phyloP scores from a whole-genome alignment of 2,113 vertebrate genomes.

The Calidris pugnax region DNA sequence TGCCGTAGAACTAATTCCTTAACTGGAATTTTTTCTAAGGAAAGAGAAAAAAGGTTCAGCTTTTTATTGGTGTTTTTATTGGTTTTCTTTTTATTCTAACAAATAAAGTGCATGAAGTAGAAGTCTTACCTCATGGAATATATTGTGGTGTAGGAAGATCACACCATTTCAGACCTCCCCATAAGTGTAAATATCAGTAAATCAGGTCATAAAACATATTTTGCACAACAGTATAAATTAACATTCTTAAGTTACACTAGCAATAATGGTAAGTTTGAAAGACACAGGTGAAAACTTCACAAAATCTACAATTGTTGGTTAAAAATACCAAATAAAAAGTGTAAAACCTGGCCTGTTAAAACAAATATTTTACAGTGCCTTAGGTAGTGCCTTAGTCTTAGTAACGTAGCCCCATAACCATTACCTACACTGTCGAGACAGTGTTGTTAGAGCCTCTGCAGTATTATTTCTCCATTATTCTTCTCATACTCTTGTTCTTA shows the following conservation, averaged over 20 bases:
- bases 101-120: not conserved
- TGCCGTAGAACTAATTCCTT: not conserved
- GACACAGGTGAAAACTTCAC: not conserved
- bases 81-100: not conserved
- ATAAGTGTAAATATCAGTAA: not conserved
- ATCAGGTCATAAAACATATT: not conserved
- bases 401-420: not conserved
- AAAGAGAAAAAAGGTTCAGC: not conserved
- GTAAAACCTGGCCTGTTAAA: not conserved
- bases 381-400: not conserved
- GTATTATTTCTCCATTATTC: not conserved
- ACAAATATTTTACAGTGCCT: not conserved
- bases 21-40: not conserved
- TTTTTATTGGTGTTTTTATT: not conserved
- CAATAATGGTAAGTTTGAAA: not conserved
- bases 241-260: not conserved
- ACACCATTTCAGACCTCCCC: not conserved
- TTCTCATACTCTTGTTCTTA: not conserved
- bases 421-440: not conserved
- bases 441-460: not conserved
- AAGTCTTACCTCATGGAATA: not conserved
- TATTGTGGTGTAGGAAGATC: not conserved
- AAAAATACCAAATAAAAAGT: not conserved
- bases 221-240: not conserved
- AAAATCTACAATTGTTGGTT: not conserved